Evolutionary conservation across 1,140 invertebrate species (phyloP).

Genomic region (Euschistus heros): DNA sequence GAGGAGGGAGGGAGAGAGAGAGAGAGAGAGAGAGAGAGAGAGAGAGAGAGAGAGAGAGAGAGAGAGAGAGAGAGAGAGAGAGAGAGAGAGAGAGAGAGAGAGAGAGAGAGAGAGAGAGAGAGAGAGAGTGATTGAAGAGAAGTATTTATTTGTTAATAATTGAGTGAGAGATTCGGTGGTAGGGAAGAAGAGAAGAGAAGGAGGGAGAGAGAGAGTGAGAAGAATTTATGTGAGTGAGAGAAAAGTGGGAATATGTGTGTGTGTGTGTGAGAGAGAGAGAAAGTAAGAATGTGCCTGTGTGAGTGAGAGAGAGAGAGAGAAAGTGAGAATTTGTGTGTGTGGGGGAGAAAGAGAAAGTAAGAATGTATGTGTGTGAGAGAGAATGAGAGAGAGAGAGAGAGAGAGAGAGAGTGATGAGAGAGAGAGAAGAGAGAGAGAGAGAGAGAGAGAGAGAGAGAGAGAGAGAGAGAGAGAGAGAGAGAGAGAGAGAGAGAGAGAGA

Average conservation of each 20-base stretch:
- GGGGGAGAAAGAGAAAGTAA: neutral
- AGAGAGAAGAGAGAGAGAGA: slow-evolving; percentile 3
- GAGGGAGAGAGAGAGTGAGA: too few species aligned
- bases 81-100: slow-evolving; percentile 3
- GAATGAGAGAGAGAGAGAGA: neutral
- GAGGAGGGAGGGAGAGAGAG: slow-evolving; percentile 11
- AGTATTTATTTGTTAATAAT: too few species aligned
- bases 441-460: slow-evolving; percentile 1
- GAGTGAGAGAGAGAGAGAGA: too few species aligned
- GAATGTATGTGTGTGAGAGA: neutral
- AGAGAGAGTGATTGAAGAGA: neutral
- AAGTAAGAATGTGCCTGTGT: neutral
- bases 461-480: slow-evolving; percentile 15
- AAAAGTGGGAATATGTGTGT: too few species aligned
- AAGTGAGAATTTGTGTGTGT: too few species aligned
- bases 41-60: slow-evolving; percentile 14
- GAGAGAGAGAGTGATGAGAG: neutral
- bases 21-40: slow-evolving; percentile 14
- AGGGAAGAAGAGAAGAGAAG: too few species aligned
- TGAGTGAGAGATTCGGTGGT: too few species aligned
- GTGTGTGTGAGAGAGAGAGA: neutral
- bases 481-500: slow-evolving; percentile 15
- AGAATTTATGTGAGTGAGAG: too few species aligned
- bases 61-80: neutral
- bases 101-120: neutral